phyloP scores from a whole-genome alignment of 2,113 vertebrate species.

The Megaceryle torquata region DNA sequence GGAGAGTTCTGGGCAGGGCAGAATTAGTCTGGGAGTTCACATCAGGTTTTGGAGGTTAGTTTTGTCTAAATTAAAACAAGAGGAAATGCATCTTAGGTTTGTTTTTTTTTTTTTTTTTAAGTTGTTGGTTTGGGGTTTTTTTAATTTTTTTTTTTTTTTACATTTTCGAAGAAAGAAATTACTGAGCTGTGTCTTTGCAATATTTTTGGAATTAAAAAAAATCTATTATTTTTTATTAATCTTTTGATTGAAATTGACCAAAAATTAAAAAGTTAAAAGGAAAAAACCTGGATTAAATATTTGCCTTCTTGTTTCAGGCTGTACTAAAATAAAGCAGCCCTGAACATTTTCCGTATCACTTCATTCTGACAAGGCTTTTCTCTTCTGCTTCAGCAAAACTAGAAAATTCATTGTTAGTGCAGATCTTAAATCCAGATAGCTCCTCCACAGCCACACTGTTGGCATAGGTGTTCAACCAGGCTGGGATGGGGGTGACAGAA shows the following conservation, averaged over 20 bases:
- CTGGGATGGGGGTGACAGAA: background rate
- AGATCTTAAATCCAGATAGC: conserved; percentile 22
- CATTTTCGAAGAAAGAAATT: too few species aligned
- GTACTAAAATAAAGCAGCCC: background rate
- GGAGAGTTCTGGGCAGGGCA: background rate
- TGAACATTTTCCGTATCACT: conserved; percentile 29
- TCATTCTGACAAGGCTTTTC: conserved; percentile 7
- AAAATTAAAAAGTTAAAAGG: background rate
- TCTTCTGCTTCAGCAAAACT: conserved; percentile 25
- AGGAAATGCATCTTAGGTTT: background rate
- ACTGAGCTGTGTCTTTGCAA: too few species aligned
- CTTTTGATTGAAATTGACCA: background rate
- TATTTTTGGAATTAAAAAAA: too few species aligned
- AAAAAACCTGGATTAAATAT: background rate
- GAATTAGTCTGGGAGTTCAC: background rate
- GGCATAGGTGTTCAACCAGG: background rate
- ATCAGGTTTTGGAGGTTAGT: background rate
- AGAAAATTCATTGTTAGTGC: conserved; percentile 10
- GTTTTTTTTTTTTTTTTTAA: background rate
- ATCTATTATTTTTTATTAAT: background rate
- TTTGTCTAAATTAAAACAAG: background rate
- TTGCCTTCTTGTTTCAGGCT: background rate
- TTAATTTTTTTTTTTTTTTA: too few species aligned
- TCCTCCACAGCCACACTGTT: background rate
- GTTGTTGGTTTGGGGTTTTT: too few species aligned